phyloP scores from a whole-genome alignment of 2,797 vertebrate species.

The Lepilemur ruficaudatus region DNA sequence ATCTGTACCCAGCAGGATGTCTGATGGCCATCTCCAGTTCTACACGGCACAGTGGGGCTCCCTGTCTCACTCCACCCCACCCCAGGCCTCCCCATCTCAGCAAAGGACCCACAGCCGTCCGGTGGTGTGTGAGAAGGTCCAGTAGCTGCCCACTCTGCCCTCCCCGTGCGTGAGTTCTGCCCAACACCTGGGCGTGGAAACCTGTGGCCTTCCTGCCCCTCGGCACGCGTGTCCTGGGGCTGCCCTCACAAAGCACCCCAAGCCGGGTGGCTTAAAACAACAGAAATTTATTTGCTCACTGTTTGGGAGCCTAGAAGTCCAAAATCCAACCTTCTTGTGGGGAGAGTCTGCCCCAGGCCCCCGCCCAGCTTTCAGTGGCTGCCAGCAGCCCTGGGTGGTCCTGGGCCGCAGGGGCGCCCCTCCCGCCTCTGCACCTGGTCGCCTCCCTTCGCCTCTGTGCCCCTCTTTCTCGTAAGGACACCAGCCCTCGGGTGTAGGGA shows the following conservation, averaged over 20 bases:
- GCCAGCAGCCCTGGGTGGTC: background rate
- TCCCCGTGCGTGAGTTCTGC: accelerated
- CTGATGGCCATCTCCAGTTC: accelerated
- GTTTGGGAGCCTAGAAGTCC: background rate
- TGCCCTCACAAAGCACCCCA: accelerated
- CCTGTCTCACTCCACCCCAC: accelerated
- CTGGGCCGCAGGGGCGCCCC: accelerated
- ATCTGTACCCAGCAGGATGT: accelerated
- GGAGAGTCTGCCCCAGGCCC: accelerated
- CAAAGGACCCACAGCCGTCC: accelerated
- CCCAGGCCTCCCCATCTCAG: background rate
- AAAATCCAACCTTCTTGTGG: accelerated
- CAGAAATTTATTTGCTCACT: background rate
- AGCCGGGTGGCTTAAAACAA: accelerated
- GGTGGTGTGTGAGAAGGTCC: accelerated
- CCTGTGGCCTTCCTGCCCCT: background rate
- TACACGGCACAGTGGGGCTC: background rate
- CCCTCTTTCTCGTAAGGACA: background rate
- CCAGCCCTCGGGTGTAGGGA: background rate
- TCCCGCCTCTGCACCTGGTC: accelerated
- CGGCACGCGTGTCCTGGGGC: accelerated
- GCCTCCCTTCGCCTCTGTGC: background rate
- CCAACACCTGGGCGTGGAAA: background rate
- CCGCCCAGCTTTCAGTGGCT: background rate
- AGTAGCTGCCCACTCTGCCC: background rate